A percentile compares a stretch with the other conserved stretches of the same genome.
These are phyloP conservation scores for Byasa hedistus DNA, from an alignment of 2,888 invertebrate species.

Conservation along the genomic window DNA sequence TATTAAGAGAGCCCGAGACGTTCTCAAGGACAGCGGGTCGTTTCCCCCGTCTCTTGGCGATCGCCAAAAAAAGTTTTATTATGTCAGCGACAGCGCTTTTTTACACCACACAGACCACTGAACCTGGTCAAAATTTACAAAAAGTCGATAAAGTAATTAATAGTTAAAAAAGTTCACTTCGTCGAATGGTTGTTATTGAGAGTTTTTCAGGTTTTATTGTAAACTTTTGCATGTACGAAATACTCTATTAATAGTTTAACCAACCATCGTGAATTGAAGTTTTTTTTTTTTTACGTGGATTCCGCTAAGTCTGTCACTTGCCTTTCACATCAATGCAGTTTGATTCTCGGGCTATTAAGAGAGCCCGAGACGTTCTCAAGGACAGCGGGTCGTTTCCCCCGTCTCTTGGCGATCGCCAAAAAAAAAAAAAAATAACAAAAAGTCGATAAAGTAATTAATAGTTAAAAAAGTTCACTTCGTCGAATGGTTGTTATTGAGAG, in stretches of 20 bases:
- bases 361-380: constrained; percentile 17
- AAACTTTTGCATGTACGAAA: no score
- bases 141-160: no score
- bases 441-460: no score
- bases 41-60: constrained; percentile 9
- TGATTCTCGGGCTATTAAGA: constrained; percentile 5
- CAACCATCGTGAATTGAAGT: no score
- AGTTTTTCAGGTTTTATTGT: no score
- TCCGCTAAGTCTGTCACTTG: not conserved
- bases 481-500: no score
- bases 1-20: constrained; percentile 16
- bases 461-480: no score
- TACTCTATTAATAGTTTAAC: no score
- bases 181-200: no score
- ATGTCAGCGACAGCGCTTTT: not conserved
- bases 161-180: no score
- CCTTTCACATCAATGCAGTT: constrained; percentile 5
- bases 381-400: constrained; percentile 21
- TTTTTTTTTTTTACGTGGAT: no score
- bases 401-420: constrained; percentile 14
- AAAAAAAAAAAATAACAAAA: not conserved
- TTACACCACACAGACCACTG: not conserved
- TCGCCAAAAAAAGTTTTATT: constrained; percentile 17
- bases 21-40: constrained; percentile 22
- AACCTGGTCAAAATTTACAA: no score